These are phyloP conservation scores for Ploceus nigricollis DNA, from an alignment of 2,113 vertebrate species.

Conservation along the genomic window DNA sequence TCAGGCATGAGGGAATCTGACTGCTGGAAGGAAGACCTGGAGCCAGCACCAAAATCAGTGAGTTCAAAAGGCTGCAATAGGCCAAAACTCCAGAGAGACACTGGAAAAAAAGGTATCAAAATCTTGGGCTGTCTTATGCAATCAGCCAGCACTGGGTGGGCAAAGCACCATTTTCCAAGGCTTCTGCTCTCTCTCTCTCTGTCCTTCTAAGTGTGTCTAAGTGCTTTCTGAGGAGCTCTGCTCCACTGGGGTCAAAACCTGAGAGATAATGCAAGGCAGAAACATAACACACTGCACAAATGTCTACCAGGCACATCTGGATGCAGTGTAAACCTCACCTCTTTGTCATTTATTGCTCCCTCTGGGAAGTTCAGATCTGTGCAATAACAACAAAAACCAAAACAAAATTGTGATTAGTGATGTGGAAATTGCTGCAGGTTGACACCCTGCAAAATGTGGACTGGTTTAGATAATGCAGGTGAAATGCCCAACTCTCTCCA, in stretches of 20 bases:
- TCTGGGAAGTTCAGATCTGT: background rate
- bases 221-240: background rate
- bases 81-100: background rate
- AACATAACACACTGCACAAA: background rate
- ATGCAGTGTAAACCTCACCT: background rate
- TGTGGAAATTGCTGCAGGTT: background rate
- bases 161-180: background rate
- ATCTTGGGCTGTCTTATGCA: background rate
- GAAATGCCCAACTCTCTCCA: background rate
- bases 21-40: background rate
- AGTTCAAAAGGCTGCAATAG: background rate
- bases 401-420: background rate
- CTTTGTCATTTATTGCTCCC: background rate
- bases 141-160: background rate
- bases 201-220: background rate
- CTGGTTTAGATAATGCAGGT: background rate
- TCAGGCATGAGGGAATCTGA: background rate
- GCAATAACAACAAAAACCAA: background rate
- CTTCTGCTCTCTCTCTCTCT: background rate
- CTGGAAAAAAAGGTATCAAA: background rate
- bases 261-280: constrained; percentile 4
- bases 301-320: constrained; percentile 20
- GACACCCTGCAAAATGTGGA: background rate
- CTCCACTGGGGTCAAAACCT: background rate
- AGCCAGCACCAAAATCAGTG: background rate